Percentiles rank a stretch among this genome's conserved stretches.
Evolutionary conservation across 2,888 invertebrate species (phyloP).

Genomic region (Rhagium mordax): DNA sequence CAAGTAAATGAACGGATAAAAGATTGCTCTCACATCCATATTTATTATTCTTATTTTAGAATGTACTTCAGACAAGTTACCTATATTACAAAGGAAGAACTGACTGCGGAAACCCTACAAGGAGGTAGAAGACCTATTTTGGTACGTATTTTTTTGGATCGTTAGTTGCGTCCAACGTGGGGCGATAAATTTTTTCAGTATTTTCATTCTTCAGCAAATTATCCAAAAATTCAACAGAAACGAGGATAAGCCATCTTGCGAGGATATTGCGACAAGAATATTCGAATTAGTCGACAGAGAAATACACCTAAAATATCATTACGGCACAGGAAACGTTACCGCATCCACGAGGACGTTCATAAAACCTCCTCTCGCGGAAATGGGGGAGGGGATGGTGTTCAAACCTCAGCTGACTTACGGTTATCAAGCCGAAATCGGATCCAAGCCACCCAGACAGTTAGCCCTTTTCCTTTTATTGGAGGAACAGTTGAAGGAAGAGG

Average conservation of each 20-base stretch:
- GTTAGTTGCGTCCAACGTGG: too few species aligned
- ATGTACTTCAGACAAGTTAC: conserved; percentile 66
- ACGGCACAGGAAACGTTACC: conserved; percentile 75
- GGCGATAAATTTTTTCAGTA: too few species aligned
- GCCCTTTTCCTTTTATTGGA: conserved; percentile 78
- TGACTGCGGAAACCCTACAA: conserved; percentile 45
- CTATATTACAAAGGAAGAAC: conserved; percentile 60
- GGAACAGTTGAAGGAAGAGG: conserved; percentile 77
- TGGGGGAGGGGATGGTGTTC: conserved; percentile 72
- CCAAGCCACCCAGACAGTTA: conserved; percentile 75
- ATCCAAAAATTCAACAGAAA: conserved; percentile 74
- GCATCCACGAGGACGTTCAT: conserved; percentile 77
- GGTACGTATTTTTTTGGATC: conserved; percentile 60
- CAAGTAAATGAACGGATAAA: conserved; percentile 37
- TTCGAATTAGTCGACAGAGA: conserved; percentile 77
- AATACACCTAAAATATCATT: conserved; percentile 78
- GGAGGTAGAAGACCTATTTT: conserved; percentile 63
- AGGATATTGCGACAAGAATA: conserved; percentile 78
- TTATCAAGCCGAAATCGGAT: conserved; percentile 79
- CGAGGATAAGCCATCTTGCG: conserved; percentile 71
- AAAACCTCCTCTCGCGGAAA: conserved; percentile 81
- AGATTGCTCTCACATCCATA: neutral
- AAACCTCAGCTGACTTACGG: conserved; percentile 75
- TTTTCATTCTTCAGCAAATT: conserved; percentile 45
- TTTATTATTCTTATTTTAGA: conserved; percentile 42